phyloP scores from a whole-genome alignment of 2,888 invertebrate genomes.

The Carpatolechia fugitivella region DNA sequence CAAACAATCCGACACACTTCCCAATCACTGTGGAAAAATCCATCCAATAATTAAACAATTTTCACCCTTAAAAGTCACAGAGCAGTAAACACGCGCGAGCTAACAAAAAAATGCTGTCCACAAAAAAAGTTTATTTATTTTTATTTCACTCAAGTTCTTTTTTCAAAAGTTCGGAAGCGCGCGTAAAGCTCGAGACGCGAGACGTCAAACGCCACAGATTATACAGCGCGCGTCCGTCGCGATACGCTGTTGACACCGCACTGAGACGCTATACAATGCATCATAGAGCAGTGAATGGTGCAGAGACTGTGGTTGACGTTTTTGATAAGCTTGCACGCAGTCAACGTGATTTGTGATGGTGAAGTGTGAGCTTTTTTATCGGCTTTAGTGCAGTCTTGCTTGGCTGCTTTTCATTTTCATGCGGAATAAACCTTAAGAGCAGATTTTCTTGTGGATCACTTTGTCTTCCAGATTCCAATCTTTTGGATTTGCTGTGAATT shows the following conservation, averaged over 20 bases:
- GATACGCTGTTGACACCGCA: slow-evolving; percentile 42
- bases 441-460: too few relatives aligned
- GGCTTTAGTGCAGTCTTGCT: neutral
- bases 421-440: neutral
- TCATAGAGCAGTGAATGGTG: neutral
- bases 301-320: neutral
- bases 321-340: neutral
- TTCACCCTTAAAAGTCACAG: neutral
- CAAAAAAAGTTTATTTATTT: neutral
- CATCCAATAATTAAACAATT: neutral
- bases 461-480: too few relatives aligned
- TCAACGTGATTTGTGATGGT: neutral
- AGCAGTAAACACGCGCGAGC: neutral
- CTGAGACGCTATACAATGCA: slow-evolving; percentile 32
- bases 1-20: slow-evolving; percentile 6
- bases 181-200: slow-evolving; percentile 20
- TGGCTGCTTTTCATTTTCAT: neutral
- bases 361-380: neutral
- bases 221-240: slow-evolving; percentile 24
- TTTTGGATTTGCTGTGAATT: too few relatives aligned
- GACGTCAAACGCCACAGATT: slow-evolving; percentile 33
- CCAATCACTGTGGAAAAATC: slow-evolving; percentile 4
- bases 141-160: neutral
- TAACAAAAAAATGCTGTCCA: neutral
- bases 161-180: slow-evolving; percentile 18